Evolutionary conservation across 2,113 vertebrate genomes (phyloP).

Genomic region (Erpornis zantholeuca): DNA sequence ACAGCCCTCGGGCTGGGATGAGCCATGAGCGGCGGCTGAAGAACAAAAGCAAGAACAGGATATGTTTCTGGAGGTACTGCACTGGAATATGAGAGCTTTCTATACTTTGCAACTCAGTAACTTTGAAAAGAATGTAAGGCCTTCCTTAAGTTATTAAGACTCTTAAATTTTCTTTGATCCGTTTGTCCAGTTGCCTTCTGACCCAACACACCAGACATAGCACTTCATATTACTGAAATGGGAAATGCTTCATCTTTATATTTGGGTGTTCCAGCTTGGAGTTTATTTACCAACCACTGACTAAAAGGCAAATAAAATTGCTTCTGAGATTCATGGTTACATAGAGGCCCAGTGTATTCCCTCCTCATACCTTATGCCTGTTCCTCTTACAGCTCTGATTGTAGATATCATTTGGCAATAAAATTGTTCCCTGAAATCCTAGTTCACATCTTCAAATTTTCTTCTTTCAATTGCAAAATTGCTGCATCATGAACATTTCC

Average conservation of each 20-base stretch:
- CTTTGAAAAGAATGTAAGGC: neutral
- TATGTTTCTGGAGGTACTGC: rapidly evolving
- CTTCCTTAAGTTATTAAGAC: neutral
- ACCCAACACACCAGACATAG: neutral
- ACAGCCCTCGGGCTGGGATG: rapidly evolving
- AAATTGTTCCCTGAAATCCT: neutral
- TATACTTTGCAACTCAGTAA: neutral
- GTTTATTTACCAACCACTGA: neutral
- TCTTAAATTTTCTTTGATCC: neutral
- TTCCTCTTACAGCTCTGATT: neutral
- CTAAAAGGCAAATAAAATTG: neutral
- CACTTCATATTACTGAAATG: neutral
- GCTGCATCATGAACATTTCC: rapidly evolving
- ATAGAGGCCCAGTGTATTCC: neutral
- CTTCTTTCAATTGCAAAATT: neutral
- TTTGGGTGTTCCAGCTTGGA: neutral
- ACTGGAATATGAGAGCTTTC: neutral
- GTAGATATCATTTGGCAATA: neutral
- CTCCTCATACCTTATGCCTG: neutral
- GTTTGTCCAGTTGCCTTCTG: neutral
- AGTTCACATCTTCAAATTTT: neutral
- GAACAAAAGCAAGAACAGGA: neutral
- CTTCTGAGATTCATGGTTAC: neutral
- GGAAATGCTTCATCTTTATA: neutral
- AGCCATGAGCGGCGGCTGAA: neutral